Conservation (phyloP, 2,888 invertebrate species). For the Aleiodes leptofemur region DNA sequence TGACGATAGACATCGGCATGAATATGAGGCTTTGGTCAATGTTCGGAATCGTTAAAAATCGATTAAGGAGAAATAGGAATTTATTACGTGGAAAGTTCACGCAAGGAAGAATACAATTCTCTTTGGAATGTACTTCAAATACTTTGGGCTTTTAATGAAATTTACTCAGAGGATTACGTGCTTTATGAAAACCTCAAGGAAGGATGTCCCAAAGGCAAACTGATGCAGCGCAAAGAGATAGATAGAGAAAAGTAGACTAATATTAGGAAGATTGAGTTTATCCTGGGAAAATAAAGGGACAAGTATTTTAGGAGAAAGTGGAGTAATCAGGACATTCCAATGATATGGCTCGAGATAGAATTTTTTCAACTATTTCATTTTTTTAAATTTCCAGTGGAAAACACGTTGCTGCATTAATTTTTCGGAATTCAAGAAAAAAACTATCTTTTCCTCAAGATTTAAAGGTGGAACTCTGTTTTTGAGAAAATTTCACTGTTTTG, state of each 20-base stretch:
- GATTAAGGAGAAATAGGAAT: constrained; percentile 34
- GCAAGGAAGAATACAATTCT: background rate
- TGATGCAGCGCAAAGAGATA: constrained; percentile 47
- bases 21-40: background rate
- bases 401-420: too few relatives aligned
- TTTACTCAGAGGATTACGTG: constrained; percentile 37
- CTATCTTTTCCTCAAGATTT: too few relatives aligned
- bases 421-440: too few relatives aligned
- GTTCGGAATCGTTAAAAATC: constrained; percentile 34
- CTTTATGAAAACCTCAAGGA: constrained; percentile 12
- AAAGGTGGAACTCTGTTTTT: too few relatives aligned
- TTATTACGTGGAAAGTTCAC: constrained; percentile 12
- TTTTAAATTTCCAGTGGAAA: too few relatives aligned
- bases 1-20: constrained; percentile 8
- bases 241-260: background rate
- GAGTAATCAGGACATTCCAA: too few relatives aligned
- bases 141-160: constrained; percentile 10
- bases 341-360: background rate
- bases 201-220: constrained; percentile 43
- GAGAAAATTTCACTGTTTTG: too few relatives aligned
- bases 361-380: background rate
- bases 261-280: background rate
- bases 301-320: too few relatives aligned
- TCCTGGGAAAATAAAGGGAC: constrained; percentile 12
- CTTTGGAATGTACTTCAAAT: background rate